These are phyloP conservation scores for Chrysochloris asiatica DNA, from an alignment of 2,113 vertebrate genomes.

Conservation along the genomic window DNA sequence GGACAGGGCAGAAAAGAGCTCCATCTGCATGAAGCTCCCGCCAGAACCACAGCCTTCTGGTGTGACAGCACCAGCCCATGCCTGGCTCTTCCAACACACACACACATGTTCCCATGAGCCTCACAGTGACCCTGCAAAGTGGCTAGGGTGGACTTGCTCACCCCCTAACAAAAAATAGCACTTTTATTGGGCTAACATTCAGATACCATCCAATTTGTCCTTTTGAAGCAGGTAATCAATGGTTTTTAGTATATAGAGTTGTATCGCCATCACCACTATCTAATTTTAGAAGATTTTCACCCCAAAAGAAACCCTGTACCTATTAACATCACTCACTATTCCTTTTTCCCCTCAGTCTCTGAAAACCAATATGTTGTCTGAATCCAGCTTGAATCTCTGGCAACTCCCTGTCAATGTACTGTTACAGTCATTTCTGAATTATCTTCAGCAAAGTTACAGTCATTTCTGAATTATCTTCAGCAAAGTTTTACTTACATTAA, in stretches of 20 bases:
- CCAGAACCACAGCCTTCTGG: not conserved
- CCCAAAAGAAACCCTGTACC: not conserved
- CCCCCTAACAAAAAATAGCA: not conserved
- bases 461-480: no score
- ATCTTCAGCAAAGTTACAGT: no score
- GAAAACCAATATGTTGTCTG: no score
- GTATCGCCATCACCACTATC: not conserved
- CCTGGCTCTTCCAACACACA: not conserved
- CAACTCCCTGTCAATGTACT: no score
- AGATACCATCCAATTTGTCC: not conserved
- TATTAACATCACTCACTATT: not conserved
- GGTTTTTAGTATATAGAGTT: not conserved
- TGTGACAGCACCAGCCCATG: accelerated
- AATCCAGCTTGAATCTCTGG: no score
- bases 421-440: no score
- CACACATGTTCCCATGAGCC: accelerated
- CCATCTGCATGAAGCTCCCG: not conserved
- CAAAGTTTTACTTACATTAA: no score
- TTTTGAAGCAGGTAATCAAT: no score
- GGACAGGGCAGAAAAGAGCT: not conserved
- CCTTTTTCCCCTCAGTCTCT: not conserved
- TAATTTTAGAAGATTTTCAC: constrained; percentile 36
- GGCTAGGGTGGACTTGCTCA: not conserved
- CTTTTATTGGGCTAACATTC: not conserved
- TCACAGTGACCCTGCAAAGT: not conserved